phyloP scores from a whole-genome alignment of 2,113 vertebrate genomes.

The Vimba vimba region DNA sequence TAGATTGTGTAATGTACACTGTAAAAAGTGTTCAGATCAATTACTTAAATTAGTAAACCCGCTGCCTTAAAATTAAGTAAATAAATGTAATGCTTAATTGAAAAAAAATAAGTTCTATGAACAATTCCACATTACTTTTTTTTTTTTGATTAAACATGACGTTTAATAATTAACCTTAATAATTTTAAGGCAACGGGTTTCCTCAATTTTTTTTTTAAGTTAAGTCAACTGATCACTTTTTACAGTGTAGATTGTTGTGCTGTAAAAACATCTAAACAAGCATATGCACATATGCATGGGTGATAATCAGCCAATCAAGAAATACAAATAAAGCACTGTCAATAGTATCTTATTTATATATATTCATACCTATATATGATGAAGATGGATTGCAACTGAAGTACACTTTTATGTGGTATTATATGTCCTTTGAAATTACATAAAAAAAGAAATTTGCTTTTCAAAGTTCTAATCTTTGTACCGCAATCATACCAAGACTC shows the following conservation, averaged over 20 bases:
- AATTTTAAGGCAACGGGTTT: no score
- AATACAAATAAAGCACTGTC: neutral
- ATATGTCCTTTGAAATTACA: neutral
- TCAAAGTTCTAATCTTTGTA: constrained; percentile 21
- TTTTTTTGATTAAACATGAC: no score
- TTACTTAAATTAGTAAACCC: no score
- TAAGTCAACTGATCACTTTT: no score
- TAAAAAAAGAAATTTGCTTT: neutral
- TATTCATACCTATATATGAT: neutral
- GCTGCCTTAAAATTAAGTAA: no score
- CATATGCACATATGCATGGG: neutral
- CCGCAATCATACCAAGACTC: constrained; percentile 21
- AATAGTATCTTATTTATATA: neutral
- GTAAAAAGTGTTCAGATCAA: no score
- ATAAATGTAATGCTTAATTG: no score
- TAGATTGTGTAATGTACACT: no score
- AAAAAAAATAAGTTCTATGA: no score
- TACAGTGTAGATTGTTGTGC: neutral
- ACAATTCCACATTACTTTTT: no score
- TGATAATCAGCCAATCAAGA: neutral
- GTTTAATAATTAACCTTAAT: no score
- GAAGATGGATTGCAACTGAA: neutral
- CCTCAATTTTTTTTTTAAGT: no score
- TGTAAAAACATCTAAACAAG: neutral
- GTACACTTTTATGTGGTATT: neutral